Conservation (phyloP, 2,888 invertebrate genomes). For the Notocelia uddmanniana region DNA sequence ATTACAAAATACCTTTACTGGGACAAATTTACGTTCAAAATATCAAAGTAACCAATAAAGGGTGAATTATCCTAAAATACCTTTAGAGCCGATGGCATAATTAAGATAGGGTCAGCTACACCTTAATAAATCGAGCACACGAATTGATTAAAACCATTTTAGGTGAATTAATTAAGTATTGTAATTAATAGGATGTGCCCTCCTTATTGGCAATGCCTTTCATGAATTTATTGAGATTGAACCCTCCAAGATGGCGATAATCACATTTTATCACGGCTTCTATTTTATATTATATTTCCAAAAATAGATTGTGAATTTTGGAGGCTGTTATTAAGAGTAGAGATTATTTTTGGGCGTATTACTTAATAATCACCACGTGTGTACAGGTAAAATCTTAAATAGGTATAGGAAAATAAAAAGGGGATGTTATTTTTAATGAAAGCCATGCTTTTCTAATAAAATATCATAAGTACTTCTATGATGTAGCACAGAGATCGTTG, state of each 20-base stretch:
- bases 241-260: conserved; percentile 74
- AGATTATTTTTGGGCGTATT: no score
- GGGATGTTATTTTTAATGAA: background rate
- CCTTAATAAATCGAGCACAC: conserved; percentile 82
- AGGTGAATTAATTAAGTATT: conserved; percentile 86
- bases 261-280: conserved; percentile 58
- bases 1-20: conserved; percentile 25
- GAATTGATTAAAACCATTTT: conserved; percentile 85
- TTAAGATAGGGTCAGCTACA: conserved; percentile 57
- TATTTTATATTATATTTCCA: conserved; percentile 26
- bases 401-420: background rate
- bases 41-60: conserved; percentile 44
- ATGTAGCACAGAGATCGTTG: background rate
- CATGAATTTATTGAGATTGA: conserved; percentile 85
- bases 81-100: conserved; percentile 49
- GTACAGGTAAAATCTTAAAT: background rate
- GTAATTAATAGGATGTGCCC: conserved; percentile 85
- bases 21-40: conserved; percentile 40
- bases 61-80: conserved; percentile 45
- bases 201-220: conserved; percentile 86
- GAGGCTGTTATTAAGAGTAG: background rate
- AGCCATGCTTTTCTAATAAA: background rate
- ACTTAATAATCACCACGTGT: background rate
- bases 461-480: background rate
- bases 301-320: conserved; percentile 1